Base-by-base conservation (phyloP, 2,113 vertebrate genomes). In the Steatornis caripensis region DNA sequence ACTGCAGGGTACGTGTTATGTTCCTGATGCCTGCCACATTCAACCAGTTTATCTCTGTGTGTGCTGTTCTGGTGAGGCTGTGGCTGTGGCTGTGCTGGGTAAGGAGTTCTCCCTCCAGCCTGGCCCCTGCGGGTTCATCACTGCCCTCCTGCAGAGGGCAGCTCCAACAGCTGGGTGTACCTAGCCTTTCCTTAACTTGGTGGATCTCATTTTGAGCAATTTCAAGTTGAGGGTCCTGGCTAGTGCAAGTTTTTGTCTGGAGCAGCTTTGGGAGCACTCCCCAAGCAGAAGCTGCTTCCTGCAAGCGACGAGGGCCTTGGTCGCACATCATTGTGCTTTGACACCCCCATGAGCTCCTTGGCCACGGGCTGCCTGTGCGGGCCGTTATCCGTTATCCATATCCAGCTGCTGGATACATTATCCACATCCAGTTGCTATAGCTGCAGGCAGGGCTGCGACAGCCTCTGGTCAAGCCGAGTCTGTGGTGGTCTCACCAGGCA, bases 1-100 rank as follows among this genome's bases (percentile, higher is more conserved):
- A 11, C 24, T 5, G 11, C 53, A 83, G 65, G 30, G 18, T 41
- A 24, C 0, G 0, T 0, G 0, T 46, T 45, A 15, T 4, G 5
- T 46, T 80, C 48, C 58, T 2, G 2, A 3, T 24, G 78, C 45
- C 46, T 82, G 32, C 32, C 37, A 9, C 20, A 3, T 46, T 49
- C 86, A 81, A 16, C 30, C 87, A 77, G 20, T 21, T 49, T 46
- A 14, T 36, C 37, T 39, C 20, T 27, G 7, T n/a, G 26, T 14
- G 49, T 32, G 22, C 37, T 2, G 2, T 36, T 57, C 74, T 36
- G 27, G 10, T 27, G 51, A 1, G 1, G 37, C 26, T 54, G 51
- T 1, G 1, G 37, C 26, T 54, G 32, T 14, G 53, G 57, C 43
- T 51, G 69, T 39, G 49, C 82, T 55, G 54, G 36, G 9, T 10